Base-by-base conservation (phyloP, 2,888 invertebrate species). In the Diadromus collaris region DNA sequence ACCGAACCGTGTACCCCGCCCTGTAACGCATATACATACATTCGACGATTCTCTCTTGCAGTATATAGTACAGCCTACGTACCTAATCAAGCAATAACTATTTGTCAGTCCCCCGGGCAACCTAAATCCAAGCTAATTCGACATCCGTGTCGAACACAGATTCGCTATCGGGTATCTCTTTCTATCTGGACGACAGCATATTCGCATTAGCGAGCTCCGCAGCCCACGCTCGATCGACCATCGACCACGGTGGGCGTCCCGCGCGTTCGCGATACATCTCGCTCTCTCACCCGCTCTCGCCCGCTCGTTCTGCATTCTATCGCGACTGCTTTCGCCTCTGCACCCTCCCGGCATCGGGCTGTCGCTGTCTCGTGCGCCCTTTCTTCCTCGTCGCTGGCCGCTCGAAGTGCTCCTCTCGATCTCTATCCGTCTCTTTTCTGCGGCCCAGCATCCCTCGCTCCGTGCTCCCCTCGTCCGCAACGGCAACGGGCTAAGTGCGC, bases 91-190 rank as follows among this genome's bases (percentile, higher is more conserved):
- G 90, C 90, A 90, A 90, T 90, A 90, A 90, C 90, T 91, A 90
- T 90, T 90, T 90, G 90, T 90, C 90, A 90, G 90, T 89, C 88
- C 87, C 87, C 88, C 85, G 87, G 88, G 89, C 90, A 90, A 90
- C 89, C 90, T 90, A 90, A 90, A 90, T 90, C 89, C 90, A 88
- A 89, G 90, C 90, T 90, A 90, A 90, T 90, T 90, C 90, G 90
- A 90, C 90, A 90, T 90, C 90, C 90, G 88, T 90, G 90, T 90
- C 90, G 90, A 87, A 90, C 90, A 90, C 90, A 89, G 90, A 90
- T 90, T 90, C 88, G 87, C 90, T 90, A 90, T 90, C 90, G 88
- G 87, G 85, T 90, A 90, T 90, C 90, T 90, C 90, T 90, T 90
- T 91, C 90, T 90, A 90, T 90, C 90, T 89, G 90, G 88, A 88